Evolutionary conservation across 1,140 invertebrate species (phyloP).

Genomic region (Zaprionus lachaisei): DNA sequence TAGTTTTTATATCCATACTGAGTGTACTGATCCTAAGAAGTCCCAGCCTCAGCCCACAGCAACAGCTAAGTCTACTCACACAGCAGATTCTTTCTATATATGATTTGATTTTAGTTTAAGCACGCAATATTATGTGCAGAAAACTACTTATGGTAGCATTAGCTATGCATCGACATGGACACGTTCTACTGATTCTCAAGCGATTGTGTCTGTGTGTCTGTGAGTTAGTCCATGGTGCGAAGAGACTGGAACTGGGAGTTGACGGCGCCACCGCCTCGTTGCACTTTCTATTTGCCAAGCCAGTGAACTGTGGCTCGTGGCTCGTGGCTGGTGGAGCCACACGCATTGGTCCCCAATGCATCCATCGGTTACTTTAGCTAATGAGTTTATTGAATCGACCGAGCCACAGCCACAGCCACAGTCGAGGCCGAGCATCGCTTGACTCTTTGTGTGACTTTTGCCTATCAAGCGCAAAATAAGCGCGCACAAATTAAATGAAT

Average conservation of each 20-base stretch:
- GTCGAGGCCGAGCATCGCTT: conserved; percentile 32
- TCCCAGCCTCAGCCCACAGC: too few species aligned
- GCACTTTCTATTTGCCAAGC: conserved; percentile 78
- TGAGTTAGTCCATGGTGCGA: background rate
- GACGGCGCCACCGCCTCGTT: conserved; percentile 43
- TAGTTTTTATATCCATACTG: too few species aligned
- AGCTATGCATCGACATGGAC: conserved; percentile 32
- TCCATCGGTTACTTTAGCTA: conserved; percentile 78
- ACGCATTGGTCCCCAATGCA: conserved; percentile 53
- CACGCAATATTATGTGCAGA: conserved; percentile 65
- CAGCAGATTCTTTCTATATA: background rate
- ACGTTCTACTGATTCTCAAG: conserved; percentile 38
- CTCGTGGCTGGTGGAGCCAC: background rate
- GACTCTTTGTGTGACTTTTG: conserved; percentile 75
- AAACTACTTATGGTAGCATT: conserved; percentile 21
- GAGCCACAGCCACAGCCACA: conserved; percentile 8
- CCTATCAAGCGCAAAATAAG: conserved; percentile 71
- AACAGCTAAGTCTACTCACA: background rate
- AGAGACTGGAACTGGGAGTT: conserved; percentile 22
- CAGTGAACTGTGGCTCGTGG: conserved; percentile 55
- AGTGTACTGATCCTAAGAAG: too few species aligned
- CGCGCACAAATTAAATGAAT: conserved; percentile 75
- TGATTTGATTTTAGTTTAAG: background rate
- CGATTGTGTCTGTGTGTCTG: background rate
- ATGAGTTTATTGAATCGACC: conserved; percentile 80